Evolutionary conservation across 2,888 invertebrate species (phyloP).

Genomic region (Pammene fasciana): DNA sequence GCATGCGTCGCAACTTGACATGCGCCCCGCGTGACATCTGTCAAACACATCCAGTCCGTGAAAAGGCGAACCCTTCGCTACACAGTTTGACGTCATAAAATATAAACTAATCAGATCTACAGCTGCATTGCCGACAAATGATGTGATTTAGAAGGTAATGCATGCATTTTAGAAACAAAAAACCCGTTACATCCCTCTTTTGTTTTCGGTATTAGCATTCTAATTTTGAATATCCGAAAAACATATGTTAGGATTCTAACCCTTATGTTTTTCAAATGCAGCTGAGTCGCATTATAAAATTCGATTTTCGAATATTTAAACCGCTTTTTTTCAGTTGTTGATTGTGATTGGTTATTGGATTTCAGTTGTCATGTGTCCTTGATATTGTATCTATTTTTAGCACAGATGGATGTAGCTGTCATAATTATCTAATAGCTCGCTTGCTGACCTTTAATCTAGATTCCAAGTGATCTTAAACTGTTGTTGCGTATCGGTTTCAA

Average conservation of each 20-base stretch:
- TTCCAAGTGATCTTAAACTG: constrained; percentile 37
- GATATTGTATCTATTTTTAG: constrained; percentile 51
- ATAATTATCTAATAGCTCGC: constrained; percentile 51
- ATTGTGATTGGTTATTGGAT: constrained; percentile 32
- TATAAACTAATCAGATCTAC: constrained; percentile 32
- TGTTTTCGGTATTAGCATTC: background rate
- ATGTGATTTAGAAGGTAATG: constrained; percentile 39
- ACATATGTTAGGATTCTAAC: constrained; percentile 40
- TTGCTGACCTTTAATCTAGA: constrained; percentile 54
- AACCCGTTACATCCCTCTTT: background rate
- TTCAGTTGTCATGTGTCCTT: constrained; percentile 36
- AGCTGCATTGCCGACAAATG: constrained; percentile 19
- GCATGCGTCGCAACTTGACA: constrained; percentile 60
- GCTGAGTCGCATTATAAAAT: constrained; percentile 6
- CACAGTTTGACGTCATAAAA: constrained; percentile 59
- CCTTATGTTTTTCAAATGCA: constrained; percentile 21
- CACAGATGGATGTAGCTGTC: constrained; percentile 43
- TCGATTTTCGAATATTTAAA: constrained; percentile 13
- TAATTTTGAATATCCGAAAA: constrained; percentile 2
- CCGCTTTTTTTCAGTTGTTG: background rate
- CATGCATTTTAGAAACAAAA: background rate
- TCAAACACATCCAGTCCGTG: constrained; percentile 62
- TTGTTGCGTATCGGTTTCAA: constrained; percentile 33
- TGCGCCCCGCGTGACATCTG: constrained; percentile 68
- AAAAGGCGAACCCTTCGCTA: constrained; percentile 28